Evolutionary conservation across 64 coral and sea anemone genomes (phyloP).

Genomic region (Anthopleura sola): DNA sequence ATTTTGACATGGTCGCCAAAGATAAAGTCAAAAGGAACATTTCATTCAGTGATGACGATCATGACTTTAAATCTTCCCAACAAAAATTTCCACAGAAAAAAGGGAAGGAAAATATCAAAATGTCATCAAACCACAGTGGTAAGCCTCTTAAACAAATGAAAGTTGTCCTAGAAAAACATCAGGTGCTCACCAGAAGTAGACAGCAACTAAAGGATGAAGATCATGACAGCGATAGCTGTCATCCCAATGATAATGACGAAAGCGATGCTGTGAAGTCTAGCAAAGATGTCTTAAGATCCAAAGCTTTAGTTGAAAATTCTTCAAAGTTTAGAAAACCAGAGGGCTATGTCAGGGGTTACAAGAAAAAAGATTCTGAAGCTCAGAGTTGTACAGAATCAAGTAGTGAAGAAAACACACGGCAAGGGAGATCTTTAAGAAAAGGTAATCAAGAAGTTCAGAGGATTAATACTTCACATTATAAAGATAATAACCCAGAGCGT

Average conservation of each 20-base stretch:
- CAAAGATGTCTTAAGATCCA: neutral
- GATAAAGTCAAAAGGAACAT: slow-evolving; percentile 13
- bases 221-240: neutral
- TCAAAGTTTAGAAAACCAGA: neutral
- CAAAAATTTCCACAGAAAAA: neutral
- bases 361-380: neutral
- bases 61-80: neutral
- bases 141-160: neutral
- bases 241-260: neutral
- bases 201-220: neutral
- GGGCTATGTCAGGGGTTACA: neutral
- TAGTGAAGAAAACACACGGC: neutral
- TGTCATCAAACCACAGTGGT: neutral
- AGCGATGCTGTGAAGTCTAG: neutral
- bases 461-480: neutral
- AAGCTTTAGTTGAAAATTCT: neutral
- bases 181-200: neutral
- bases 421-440: neutral
- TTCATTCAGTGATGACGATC: slow-evolving; percentile 17
- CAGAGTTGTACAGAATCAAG: neutral
- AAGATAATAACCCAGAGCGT: neutral
- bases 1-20: neutral
- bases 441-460: neutral
- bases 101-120: neutral
- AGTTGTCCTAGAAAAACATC: neutral